Evolutionary conservation across 2,797 vertebrate species (phyloP).

Genomic region (Malacoctenus gilli): DNA sequence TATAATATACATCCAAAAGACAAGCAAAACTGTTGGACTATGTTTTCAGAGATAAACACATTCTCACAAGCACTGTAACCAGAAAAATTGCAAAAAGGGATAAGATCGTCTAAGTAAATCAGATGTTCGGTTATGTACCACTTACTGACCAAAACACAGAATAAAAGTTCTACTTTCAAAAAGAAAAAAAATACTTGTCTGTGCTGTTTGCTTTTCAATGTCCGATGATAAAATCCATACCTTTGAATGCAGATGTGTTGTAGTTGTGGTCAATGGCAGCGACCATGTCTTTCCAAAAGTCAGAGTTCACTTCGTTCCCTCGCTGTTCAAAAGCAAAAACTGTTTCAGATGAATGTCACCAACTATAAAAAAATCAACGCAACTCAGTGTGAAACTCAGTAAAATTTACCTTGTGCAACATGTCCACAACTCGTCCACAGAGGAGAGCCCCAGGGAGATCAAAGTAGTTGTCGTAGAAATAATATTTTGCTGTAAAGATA

Average conservation of each 20-base stretch:
- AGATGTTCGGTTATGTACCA: constrained; percentile 72
- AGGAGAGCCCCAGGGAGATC: constrained; percentile 93
- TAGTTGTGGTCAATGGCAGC: constrained; percentile 95
- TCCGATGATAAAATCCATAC: constrained; percentile 83
- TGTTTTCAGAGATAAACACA: constrained; percentile 57
- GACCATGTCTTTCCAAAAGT: constrained; percentile 96
- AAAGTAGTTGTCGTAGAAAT: constrained; percentile 97
- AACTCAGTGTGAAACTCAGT: too few relatives aligned
- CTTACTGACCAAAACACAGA: constrained; percentile 74
- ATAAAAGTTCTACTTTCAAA: constrained; percentile 77
- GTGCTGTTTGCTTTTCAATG: constrained; percentile 7
- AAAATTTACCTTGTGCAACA: constrained; percentile 92
- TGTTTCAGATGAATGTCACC: too few relatives aligned
- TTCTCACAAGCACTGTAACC: constrained; percentile 64
- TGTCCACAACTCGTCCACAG: constrained; percentile 91
- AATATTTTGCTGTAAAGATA: constrained; percentile 90
- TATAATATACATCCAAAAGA: constrained; percentile 67
- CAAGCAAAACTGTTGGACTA: constrained; percentile 57
- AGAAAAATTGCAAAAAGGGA: constrained; percentile 47
- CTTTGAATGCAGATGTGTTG: constrained; percentile 95
- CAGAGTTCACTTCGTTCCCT: constrained; percentile 86
- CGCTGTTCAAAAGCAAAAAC: constrained; percentile 71
- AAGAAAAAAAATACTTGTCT: constrained; percentile 37
- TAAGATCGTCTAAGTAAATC: constrained; percentile 59
- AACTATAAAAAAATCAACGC: constrained; percentile 1